These are phyloP conservation scores for Coreoperca whiteheadi DNA, from an alignment of 2,113 vertebrate genomes.

Conservation along the genomic window DNA sequence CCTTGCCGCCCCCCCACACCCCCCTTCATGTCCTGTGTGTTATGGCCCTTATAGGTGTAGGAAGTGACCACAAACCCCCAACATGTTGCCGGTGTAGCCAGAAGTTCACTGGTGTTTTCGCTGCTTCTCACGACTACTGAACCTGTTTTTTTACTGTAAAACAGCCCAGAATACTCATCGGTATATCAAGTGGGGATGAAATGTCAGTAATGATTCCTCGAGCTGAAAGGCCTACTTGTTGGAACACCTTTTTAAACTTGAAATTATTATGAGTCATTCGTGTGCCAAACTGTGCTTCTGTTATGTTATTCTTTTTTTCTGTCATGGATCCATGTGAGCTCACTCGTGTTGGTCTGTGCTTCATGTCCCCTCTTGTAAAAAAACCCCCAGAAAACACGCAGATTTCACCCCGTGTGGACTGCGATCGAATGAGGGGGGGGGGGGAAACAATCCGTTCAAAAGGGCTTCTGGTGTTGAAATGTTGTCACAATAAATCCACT, in stretches of 20 bases:
- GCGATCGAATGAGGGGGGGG: not conserved
- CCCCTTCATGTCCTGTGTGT: not conserved
- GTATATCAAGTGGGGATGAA: not conserved
- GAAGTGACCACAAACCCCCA: not conserved
- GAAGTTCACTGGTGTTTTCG: not conserved
- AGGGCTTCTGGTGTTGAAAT: conserved; percentile 62
- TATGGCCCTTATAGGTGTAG: not conserved
- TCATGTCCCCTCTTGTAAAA: conserved; percentile 4
- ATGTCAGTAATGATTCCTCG: not conserved
- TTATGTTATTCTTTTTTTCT: not conserved
- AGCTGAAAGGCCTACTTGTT: not conserved
- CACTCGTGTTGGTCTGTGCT: conserved; percentile 10
- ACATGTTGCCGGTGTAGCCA: not conserved
- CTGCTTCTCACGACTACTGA: not conserved
- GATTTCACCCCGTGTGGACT: conserved; percentile 9
- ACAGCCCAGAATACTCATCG: no score
- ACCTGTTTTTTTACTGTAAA: not conserved
- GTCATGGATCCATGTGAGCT: not conserved
- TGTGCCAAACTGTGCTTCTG: conserved; percentile 60
- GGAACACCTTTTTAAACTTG: conserved; percentile 32
- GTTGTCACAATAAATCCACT: conserved; percentile 60
- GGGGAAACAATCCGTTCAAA: conserved; percentile 22
- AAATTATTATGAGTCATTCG: conserved; percentile 3
- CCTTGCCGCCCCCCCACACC: not conserved
- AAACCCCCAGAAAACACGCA: not conserved